phyloP scores from a whole-genome alignment of 2,113 vertebrate genomes.

The Junco hyemalis region DNA sequence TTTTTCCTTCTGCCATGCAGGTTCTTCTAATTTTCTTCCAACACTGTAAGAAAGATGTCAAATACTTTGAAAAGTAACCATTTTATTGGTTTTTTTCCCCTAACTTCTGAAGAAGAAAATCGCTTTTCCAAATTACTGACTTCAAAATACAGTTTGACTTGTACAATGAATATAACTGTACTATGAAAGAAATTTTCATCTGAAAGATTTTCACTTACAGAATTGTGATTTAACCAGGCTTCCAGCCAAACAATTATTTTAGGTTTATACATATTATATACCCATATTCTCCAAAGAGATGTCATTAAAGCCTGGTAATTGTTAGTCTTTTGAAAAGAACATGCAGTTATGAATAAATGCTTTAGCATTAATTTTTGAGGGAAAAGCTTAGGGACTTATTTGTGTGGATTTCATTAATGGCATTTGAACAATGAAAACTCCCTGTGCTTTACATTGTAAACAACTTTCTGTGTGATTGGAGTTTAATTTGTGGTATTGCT shows the following conservation, averaged over 20 bases:
- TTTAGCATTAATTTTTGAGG: neutral
- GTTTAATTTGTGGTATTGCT: neutral
- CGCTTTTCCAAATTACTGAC: neutral
- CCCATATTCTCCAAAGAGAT: neutral
- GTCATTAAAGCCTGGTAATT: conserved; percentile 2
- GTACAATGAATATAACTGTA: neutral
- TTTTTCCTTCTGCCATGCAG: neutral
- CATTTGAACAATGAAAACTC: neutral
- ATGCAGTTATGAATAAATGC: neutral
- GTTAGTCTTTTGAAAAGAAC: neutral
- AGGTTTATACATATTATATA: neutral
- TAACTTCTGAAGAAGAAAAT: neutral
- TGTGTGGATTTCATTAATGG: neutral
- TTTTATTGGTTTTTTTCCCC: neutral
- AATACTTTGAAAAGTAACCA: neutral
- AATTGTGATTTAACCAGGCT: neutral
- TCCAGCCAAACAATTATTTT: conserved; percentile 20
- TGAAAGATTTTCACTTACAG: conserved; percentile 14
- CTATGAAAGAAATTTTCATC: neutral
- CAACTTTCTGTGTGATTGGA: neutral
- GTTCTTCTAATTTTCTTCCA: neutral
- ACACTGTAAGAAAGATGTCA: neutral
- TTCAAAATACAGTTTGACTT: neutral
- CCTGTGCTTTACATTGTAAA: neutral
- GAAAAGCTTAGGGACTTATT: neutral